Evolutionary conservation across 2,113 vertebrate species (phyloP).

Genomic region (Copsychus sechellarum): DNA sequence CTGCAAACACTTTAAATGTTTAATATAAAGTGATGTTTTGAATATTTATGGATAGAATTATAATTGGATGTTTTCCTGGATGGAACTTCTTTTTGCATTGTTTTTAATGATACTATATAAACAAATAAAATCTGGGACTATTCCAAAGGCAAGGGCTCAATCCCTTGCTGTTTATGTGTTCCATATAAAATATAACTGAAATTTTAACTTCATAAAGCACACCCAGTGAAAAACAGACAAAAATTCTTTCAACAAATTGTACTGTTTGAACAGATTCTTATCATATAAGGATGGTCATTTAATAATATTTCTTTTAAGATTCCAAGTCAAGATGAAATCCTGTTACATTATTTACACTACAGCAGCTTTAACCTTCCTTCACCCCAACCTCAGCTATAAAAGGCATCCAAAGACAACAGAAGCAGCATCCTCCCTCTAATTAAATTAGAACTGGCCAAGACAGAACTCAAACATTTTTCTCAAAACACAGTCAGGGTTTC

Average conservation of each 20-base stretch:
- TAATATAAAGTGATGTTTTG: not conserved
- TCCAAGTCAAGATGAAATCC: constrained; percentile 9
- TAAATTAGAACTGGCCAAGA: not conserved
- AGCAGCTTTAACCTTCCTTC: constrained; percentile 16
- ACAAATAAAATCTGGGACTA: not conserved
- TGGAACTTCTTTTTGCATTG: not conserved
- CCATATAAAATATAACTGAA: not conserved
- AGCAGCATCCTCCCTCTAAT: constrained; percentile 17
- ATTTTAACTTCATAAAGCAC: not conserved
- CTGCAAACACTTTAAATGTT: not conserved
- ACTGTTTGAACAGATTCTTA: constrained; percentile 23
- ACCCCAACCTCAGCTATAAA: not conserved
- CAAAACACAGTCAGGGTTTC: not conserved
- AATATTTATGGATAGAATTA: constrained; percentile 7
- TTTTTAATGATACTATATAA: not conserved
- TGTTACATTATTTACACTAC: constrained; percentile 19
- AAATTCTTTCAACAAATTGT: constrained; percentile 38
- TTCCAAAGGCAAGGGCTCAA: not conserved
- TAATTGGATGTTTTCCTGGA: not conserved
- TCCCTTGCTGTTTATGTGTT: not conserved
- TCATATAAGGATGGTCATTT: not conserved
- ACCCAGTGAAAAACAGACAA: constrained; percentile 20
- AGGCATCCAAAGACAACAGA: constrained; percentile 51
- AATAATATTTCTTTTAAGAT: constrained; percentile 34
- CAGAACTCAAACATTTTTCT: not conserved